phyloP scores from a whole-genome alignment of 2,797 vertebrate species.

The Arremon brunneinucha region DNA sequence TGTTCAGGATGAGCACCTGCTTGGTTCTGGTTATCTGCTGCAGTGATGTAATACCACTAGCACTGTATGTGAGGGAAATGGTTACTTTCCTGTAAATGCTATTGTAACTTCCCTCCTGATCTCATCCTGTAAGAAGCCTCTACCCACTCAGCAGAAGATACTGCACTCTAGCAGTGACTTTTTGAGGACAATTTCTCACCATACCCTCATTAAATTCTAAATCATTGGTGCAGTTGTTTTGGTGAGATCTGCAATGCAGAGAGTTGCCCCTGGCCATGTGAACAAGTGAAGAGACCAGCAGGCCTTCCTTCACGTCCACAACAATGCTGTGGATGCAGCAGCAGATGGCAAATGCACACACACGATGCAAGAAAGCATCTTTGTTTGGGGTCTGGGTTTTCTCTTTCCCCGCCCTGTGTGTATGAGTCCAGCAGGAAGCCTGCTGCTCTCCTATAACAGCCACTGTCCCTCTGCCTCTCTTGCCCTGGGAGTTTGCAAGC shows the following conservation, averaged over 20 bases:
- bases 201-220: not conserved
- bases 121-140: not conserved
- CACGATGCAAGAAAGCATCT: constrained; percentile 62
- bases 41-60: not conserved
- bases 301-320: not conserved
- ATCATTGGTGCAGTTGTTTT: not conserved
- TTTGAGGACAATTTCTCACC: not conserved
- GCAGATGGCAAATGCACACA: not conserved
- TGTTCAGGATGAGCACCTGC: not conserved
- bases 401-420: not conserved
- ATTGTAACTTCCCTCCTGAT: not conserved
- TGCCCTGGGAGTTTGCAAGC: constrained; percentile 32
- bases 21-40: not conserved
- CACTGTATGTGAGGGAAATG: not conserved
- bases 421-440: constrained; percentile 69
- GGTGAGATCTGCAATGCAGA: not conserved
- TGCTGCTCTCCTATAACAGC: constrained; percentile 78
- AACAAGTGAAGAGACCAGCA: not conserved
- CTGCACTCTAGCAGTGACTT: not conserved
- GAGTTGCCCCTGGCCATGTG: not conserved
- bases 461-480: constrained; percentile 47
- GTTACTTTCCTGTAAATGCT: not conserved
- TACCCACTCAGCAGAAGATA: not conserved
- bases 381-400: constrained; percentile 64
- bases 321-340: constrained; percentile 32